Percentiles rank a stretch among this genome's conserved stretches.
Evolutionary conservation across 2,113 vertebrate genomes (phyloP).

Genomic region (Siniperca knerii): DNA sequence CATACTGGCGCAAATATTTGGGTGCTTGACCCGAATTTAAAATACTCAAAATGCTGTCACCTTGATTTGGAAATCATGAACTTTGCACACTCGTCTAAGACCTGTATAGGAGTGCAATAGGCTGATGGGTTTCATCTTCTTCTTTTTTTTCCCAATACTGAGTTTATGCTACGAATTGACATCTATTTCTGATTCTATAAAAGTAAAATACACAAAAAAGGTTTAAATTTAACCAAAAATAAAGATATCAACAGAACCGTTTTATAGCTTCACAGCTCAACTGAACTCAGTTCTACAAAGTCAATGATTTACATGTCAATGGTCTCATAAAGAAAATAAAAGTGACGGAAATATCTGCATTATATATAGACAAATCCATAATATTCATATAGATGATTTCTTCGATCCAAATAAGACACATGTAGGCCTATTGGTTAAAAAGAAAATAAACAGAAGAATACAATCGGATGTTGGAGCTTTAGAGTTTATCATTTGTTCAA

Average conservation of each 20-base stretch:
- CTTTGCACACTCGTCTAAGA: conserved; percentile 71
- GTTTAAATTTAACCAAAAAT: conserved; percentile 75
- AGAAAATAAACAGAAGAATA: conserved; percentile 78
- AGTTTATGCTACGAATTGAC: conserved; percentile 80
- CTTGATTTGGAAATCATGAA: conserved; percentile 79
- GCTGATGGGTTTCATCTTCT: conserved; percentile 70
- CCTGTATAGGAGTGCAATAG: conserved; percentile 78
- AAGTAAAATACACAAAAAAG: conserved; percentile 82
- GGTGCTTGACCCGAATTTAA: conserved; percentile 74
- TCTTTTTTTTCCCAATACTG: conserved; percentile 54
- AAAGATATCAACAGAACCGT: conserved; percentile 76
- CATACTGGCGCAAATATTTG: conserved; percentile 74
- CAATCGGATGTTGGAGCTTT: conserved; percentile 91
- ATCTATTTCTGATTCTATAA: conserved; percentile 82
- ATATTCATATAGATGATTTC: conserved; percentile 86
- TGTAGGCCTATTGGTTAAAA: conserved; percentile 86
- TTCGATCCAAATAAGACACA: conserved; percentile 87
- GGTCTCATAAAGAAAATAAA: conserved; percentile 82
- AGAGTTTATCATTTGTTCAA: conserved; percentile 97
- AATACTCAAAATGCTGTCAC: conserved; percentile 79
- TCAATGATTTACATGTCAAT: conserved; percentile 82
- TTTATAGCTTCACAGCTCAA: conserved; percentile 80
- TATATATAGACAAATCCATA: conserved; percentile 86
- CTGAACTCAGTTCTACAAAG: conserved; percentile 78
- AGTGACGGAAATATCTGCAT: conserved; percentile 82